Conservation (phyloP, 2,888 invertebrate genomes). For the Tanytarsus gracilentus region DNA sequence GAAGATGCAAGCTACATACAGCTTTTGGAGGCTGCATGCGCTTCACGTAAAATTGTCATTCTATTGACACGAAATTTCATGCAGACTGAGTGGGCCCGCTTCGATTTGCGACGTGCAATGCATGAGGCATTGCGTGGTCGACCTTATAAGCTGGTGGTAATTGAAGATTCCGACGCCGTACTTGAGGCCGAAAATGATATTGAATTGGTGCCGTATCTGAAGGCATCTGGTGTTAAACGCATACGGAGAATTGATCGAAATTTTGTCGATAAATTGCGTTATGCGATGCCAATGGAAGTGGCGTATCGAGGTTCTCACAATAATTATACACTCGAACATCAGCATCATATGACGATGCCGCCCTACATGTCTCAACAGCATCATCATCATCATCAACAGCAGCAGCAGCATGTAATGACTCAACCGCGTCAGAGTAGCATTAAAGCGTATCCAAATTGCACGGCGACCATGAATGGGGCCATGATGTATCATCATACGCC, state of each 20-base stretch:
- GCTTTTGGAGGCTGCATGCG: conserved; percentile 76
- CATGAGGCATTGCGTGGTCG: conserved; percentile 81
- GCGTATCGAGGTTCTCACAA: conserved; percentile 73
- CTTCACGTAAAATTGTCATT: conserved; percentile 76
- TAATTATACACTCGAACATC: conserved; percentile 61
- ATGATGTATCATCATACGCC: conserved; percentile 36
- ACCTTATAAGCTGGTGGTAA: conserved; percentile 77
- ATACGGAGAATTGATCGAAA: conserved; percentile 81
- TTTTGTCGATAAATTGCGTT: conserved; percentile 88
- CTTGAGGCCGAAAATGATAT: conserved; percentile 79
- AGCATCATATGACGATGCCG: conserved; percentile 35
- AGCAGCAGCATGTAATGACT: conserved; percentile 34
- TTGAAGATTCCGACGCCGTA: conserved; percentile 75
- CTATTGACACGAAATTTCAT: conserved; percentile 83
- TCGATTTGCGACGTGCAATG: conserved; percentile 80
- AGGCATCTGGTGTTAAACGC: conserved; percentile 64
- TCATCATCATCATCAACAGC: conserved; percentile 38
- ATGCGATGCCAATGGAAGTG: conserved; percentile 70
- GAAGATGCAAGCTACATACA: conserved; percentile 53
- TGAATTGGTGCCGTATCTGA: conserved; percentile 79
- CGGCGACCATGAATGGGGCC: conserved; percentile 30
- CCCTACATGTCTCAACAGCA: conserved; percentile 35
- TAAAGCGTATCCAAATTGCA: conserved; percentile 36
- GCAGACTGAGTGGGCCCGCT: conserved; percentile 87
- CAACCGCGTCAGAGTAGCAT: conserved; percentile 42